Evolutionary conservation across 2,797 vertebrate genomes (phyloP).

Genomic region (Phrynocephalus forsythii): DNA sequence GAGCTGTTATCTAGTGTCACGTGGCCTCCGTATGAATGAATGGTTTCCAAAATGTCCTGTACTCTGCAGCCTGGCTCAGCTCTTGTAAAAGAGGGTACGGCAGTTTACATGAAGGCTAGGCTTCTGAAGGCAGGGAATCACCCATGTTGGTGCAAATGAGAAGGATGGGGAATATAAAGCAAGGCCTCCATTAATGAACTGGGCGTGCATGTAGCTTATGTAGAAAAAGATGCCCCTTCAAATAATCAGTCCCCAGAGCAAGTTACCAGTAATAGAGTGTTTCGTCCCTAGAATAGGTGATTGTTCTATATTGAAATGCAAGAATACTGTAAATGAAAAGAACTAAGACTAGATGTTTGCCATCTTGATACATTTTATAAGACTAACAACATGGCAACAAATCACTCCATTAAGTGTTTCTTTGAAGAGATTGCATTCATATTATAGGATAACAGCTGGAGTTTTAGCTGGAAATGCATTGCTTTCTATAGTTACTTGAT

Average conservation of each 20-base stretch:
- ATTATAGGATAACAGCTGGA: constrained; percentile 33
- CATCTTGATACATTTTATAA: constrained; percentile 27
- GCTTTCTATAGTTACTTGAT: constrained; percentile 52
- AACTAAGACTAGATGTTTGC: background rate
- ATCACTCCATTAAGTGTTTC: constrained; percentile 45
- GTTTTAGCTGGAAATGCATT: background rate
- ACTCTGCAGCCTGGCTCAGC: too few species aligned
- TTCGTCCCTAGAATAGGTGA: background rate
- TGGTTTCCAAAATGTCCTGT: too few species aligned
- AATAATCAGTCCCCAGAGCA: background rate
- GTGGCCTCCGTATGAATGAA: too few species aligned
- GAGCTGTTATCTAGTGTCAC: too few species aligned
- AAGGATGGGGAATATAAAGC: background rate
- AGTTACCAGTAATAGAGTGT: background rate
- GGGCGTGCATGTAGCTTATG: background rate
- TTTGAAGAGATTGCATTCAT: constrained; percentile 59
- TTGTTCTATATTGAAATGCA: background rate
- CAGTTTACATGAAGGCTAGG: background rate
- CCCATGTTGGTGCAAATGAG: background rate
- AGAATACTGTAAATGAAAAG: constrained; percentile 25
- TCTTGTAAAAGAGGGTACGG: background rate
- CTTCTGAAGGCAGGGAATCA: background rate
- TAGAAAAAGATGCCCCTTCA: background rate
- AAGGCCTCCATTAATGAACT: background rate
- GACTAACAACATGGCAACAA: constrained; percentile 46